Conservation (phyloP, 2,797 vertebrate species). For the Botia kubotai region DNA sequence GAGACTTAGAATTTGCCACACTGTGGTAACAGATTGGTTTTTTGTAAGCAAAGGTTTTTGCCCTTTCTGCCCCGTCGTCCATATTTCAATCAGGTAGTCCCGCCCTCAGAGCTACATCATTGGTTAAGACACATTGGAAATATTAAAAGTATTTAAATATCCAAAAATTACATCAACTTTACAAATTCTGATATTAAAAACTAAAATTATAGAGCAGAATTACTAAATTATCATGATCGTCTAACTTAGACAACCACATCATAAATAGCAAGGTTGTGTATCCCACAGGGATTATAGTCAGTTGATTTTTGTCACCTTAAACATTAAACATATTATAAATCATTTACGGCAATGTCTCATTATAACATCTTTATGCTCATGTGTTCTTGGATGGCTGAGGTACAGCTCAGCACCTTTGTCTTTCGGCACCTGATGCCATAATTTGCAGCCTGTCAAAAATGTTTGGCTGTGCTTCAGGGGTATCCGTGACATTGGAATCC, state of each 20-base stretch:
- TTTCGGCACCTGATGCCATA: conserved; percentile 37
- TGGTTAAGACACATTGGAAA: neutral
- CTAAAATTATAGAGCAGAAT: neutral
- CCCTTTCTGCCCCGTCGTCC: neutral
- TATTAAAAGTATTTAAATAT: neutral
- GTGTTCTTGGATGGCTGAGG: conserved; percentile 36
- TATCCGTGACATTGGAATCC: conserved; percentile 43
- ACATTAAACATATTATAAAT: conserved; percentile 12
- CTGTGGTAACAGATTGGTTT: conserved; percentile 15
- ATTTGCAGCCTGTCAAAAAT: conserved; percentile 56
- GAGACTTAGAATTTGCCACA: conserved; percentile 17
- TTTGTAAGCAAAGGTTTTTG: neutral
- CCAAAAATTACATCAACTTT: neutral
- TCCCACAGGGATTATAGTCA: neutral
- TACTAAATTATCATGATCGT: neutral
- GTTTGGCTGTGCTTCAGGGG: conserved; percentile 52
- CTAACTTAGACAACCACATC: neutral
- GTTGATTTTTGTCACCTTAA: neutral
- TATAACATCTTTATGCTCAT: conserved; percentile 5
- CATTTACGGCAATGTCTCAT: conserved; percentile 18
- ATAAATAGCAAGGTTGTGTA: neutral
- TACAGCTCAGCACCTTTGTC: conserved; percentile 45
- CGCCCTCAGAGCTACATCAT: neutral
- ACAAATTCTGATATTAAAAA: neutral
- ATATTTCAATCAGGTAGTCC: neutral